Base-by-base conservation (phyloP, 1,140 invertebrate genomes). In the Cydia fagiglandana region DNA sequence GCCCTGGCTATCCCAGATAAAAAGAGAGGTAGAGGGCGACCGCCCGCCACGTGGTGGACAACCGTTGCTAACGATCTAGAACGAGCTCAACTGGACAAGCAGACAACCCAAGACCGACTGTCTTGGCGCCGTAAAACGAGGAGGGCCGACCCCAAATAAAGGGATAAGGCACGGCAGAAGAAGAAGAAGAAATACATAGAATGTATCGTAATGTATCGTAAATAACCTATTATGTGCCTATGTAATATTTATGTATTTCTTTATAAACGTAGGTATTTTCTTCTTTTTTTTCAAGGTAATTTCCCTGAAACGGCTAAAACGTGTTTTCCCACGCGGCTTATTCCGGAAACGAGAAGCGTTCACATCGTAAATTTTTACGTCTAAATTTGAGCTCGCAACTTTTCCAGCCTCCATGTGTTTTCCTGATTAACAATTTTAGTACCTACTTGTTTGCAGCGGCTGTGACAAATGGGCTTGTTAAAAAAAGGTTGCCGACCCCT, bases 361-460 rank as follows among this genome's bases (percentile, higher is more conserved):
- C 28, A 10, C 30, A 12, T 38, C 24, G 30, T 66, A 66, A 66
- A n/a, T 66, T 66, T 61, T 66, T n/a, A 66, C 28, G 64, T 38
- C n/a, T n/a, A 38, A 66, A 38, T 64, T 64, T 15, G 64, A 38
- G 28, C 28, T 30, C 13, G 64, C 2, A 13, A 24, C 17, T 34
- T 64, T 64, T 66, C 28, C n/a, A 64, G 20, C 4, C 20, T 66
- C 28, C n/a, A 64, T 13, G 12, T 12, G 20, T 24, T 24, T 64
- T 10, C 28, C 61, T 64, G 61, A 64, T 64, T 64, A 64, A 28
- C 28, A 28, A 28, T 30, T 64, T 24, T 64, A 64, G 61, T 64
- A 64, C 20, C 20, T 64, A 64, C 20, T 12, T 64, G 17, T 64
- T 64, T 64, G 28, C 28, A 28, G 50, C 50, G 15, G 50, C n/a